Evolutionary conservation across 2,113 vertebrate species (phyloP), one percentile per base, ranked within the genome.

Genomic region (Choloepus hoffmanni): DNA sequence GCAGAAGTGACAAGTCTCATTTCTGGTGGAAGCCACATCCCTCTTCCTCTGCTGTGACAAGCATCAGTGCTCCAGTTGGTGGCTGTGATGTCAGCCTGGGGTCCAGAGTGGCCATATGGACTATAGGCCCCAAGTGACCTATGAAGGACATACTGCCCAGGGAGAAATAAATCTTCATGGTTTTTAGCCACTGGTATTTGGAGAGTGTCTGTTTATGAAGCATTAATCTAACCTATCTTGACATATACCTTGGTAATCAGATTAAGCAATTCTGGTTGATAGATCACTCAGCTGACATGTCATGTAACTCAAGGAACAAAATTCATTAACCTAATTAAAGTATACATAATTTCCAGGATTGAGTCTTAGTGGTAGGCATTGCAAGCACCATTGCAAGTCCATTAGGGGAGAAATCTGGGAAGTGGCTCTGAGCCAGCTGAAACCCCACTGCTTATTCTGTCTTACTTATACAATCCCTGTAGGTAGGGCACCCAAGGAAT

Each of bases 131-230:
- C 36, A 13, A 53, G 5, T 90, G 60, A 26, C 65, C 40, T 79
- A 24, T 14, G 19, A 43, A 50, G 82, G 70, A 55, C 1, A 0
- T 23, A 30, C 12, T 60, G 43, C 53, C 26, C 23, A 18, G 15
- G 5, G 45, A 87, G 70, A 78, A 48, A 73, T 4, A 60, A 70
- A 58, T 33, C 78, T 60, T 28, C 30, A 77, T 45, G 81, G 58
- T 67, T 93, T 79, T 63, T 73, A 91, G 85, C 30, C n/a, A n/a
- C 55, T 40, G 48, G 73, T 33, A 67, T 45, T 94, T 84, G 14
- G 45, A 33, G 45, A 28, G 24, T 50, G 26, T 85, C 89, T 55
- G 24, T 63, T 74, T 85, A 36, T 43, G 53, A 13, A 28, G 72
- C 23, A 15, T 45, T 24, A 65, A 62, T 48, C 63, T 53, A 36